Evolutionary conservation across 1,140 invertebrate genomes (phyloP), one percentile per base, ranked within the genome.

Genomic region (Parapsyche elsis): DNA sequence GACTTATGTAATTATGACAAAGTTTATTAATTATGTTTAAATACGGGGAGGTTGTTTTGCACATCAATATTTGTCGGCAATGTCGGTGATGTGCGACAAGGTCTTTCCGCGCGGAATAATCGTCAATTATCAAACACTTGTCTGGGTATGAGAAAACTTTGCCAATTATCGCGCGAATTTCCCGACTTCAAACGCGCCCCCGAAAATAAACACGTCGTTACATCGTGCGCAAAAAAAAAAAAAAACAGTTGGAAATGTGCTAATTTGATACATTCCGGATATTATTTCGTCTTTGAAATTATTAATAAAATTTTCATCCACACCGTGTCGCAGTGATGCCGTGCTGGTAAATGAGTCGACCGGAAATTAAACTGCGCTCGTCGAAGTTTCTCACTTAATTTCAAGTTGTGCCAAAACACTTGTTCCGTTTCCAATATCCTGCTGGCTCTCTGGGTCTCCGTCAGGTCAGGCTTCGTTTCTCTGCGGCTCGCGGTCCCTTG

Each of bases 351-450:
- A 53, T 12, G 49, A 53, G 2, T 16, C 49, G 59, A 24, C 59
- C 44, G 76, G 64, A 78, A 78, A 75, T 75, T 75, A 53, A 44
- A 53, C 23, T 38, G 38, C 71, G 38, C 23, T 57, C 19, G 61
- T 16, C 10, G 61, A 78, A 78, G 76, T 78, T 79, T 79, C 49
- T 30, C 78, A 73, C 78, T 79, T 79, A 79, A 79, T 79, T 79
- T 74, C 78, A 73, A 79, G 70, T 79, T 73, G 46, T 49, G 10
- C 76, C 64, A 49, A 78, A 78, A 78, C 76, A 78, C 76, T 79
- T 74, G 53, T 74, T 74, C 70, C 78, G 78, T 74, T 79, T 79
- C 70, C 70, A 79, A 79, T 79, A 79, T 79, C 70, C 78, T 79
- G 70, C 53, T 9, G 64, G 9, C 23, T 26, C 12, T 19, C 53